phyloP scores from a whole-genome alignment of 2,113 vertebrate species.

The Myotis yumanensis region DNA sequence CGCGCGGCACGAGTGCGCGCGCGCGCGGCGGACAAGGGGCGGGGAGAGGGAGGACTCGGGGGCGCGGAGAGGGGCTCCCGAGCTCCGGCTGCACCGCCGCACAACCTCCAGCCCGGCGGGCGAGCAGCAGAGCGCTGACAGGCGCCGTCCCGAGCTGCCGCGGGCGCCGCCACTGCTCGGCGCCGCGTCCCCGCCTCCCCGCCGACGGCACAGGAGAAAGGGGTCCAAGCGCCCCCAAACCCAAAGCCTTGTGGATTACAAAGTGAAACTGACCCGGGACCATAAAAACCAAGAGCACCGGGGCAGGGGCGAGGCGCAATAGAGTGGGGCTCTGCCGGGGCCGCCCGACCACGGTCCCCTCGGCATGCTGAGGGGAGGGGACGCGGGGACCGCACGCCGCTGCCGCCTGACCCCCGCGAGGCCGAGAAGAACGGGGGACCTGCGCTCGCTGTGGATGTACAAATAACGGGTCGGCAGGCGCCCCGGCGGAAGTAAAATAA shows the following conservation, averaged over 20 bases:
- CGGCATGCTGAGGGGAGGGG: conserved; percentile 64
- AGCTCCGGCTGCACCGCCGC: neutral
- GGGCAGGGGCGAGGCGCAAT: conserved; percentile 28
- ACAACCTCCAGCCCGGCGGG: neutral
- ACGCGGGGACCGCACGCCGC: neutral
- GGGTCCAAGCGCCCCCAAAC: neutral
- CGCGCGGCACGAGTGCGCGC: neutral
- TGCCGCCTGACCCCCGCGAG: conserved; percentile 9
- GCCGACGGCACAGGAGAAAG: neutral
- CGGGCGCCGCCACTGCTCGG: neutral
- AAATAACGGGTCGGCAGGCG: conserved; percentile 50
- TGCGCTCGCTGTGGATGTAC: conserved; percentile 47
- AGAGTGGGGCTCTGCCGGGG: neutral
- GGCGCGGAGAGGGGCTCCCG: neutral
- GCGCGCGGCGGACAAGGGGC: conserved; percentile 55
- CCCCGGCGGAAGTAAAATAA: neutral
- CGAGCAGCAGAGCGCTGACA: conserved; percentile 56
- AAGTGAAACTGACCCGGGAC: conserved; percentile 72
- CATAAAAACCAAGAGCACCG: neutral
- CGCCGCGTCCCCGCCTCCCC: neutral
- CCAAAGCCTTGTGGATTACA: conserved; percentile 72
- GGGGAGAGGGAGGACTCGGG: neutral
- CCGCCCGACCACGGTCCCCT: neutral
- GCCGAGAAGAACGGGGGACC: conserved; percentile 40
- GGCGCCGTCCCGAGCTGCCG: conserved; percentile 48